Conservation (phyloP, 2,113 vertebrate genomes). For the Arothron firmamentum region DNA sequence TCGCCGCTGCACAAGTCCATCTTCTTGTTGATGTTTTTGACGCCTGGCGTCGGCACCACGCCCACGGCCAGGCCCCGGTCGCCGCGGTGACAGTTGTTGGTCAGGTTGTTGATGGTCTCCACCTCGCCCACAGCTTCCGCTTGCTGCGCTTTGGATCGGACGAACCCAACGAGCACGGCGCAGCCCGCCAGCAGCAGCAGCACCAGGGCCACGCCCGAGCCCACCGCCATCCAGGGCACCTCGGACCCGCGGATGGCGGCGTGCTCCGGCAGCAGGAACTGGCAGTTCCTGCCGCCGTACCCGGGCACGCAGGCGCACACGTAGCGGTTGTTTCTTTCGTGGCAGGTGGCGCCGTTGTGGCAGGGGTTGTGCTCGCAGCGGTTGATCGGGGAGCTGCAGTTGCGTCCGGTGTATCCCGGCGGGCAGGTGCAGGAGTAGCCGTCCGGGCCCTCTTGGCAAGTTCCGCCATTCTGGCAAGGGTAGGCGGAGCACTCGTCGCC, state of each 20-base stretch:
- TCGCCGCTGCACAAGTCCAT: slow-evolving; percentile 83
- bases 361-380: slow-evolving; percentile 91
- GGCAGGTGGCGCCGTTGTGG: slow-evolving; percentile 96
- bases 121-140: slow-evolving; percentile 77
- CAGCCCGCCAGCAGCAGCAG: slow-evolving; percentile 87
- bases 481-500: slow-evolving; percentile 82
- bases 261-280: slow-evolving; percentile 90
- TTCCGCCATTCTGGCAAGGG: slow-evolving; percentile 89
- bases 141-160: slow-evolving; percentile 84
- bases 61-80: slow-evolving; percentile 87
- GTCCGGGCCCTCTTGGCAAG: slow-evolving; percentile 85
- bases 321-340: slow-evolving; percentile 87
- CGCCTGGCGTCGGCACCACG: slow-evolving; percentile 81
- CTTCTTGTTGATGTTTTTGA: slow-evolving; percentile 99
- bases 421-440: slow-evolving; percentile 91
- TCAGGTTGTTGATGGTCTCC: slow-evolving; percentile 96
- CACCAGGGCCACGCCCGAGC: slow-evolving; percentile 86
- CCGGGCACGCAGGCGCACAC: slow-evolving; percentile 89
- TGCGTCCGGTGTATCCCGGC: slow-evolving; percentile 89
- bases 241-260: slow-evolving; percentile 68
- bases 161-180: slow-evolving; percentile 81
- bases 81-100: slow-evolving; percentile 85
- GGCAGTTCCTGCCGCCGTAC: slow-evolving; percentile 93
- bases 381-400: slow-evolving; percentile 88
- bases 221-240: slow-evolving; percentile 92